phyloP scores from a whole-genome alignment of 2,888 invertebrate species.

The Amiota mariae region DNA sequence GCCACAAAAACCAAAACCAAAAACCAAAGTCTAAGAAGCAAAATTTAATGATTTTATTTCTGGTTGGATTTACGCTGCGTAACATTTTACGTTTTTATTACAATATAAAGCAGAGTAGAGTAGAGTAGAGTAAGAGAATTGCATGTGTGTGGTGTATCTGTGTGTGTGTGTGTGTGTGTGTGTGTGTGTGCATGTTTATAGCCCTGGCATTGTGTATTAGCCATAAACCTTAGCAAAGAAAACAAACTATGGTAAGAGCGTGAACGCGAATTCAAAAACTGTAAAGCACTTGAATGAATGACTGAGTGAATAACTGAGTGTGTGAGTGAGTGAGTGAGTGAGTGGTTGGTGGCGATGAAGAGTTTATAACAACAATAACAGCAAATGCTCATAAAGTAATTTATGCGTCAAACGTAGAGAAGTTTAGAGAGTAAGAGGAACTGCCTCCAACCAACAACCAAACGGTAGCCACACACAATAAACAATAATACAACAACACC shows the following conservation, averaged over 20 bases:
- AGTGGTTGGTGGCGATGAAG: neutral
- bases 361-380: slow-evolving; percentile 55
- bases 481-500: slow-evolving; percentile 21
- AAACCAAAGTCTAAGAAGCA: slow-evolving; percentile 29
- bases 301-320: neutral
- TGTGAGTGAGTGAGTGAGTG: slow-evolving; percentile 14
- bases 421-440: neutral
- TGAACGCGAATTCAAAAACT: neutral
- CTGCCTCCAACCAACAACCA: neutral
- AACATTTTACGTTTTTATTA: too few relatives aligned
- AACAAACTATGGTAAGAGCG: slow-evolving; percentile 31
- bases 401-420: slow-evolving; percentile 53
- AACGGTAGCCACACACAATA: slow-evolving; percentile 21
- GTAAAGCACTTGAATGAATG: slow-evolving; percentile 4
- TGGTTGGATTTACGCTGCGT: neutral
- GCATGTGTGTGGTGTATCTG: slow-evolving; percentile 11
- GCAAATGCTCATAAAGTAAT: slow-evolving; percentile 62
- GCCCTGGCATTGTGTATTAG: slow-evolving; percentile 54
- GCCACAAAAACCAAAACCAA: slow-evolving; percentile 43
- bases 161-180: slow-evolving; percentile 31
- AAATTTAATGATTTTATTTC: neutral
- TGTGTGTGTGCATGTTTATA: slow-evolving; percentile 53
- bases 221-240: slow-evolving; percentile 53
- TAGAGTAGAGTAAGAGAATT: neutral
- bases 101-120: neutral